A percentile compares a stretch with the other conserved stretches of the same genome.
Conservation (phyloP, 2,113 vertebrate genomes). For the Pedionomus torquatus region DNA sequence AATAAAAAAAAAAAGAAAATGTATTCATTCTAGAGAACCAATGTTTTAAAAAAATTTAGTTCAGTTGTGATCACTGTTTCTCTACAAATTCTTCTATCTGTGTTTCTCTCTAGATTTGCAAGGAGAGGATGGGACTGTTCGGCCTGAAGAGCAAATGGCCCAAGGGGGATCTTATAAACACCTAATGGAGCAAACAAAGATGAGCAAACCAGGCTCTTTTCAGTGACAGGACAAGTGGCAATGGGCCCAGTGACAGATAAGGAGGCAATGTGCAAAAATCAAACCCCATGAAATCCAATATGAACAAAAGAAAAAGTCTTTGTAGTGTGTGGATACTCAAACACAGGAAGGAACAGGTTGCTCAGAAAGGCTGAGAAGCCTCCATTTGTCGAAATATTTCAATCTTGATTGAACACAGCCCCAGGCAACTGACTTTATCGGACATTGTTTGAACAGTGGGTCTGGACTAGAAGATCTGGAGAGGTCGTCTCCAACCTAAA, state of each 20-base stretch:
- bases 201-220: not conserved
- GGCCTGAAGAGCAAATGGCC: not conserved
- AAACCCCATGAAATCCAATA: not conserved
- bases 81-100: not conserved
- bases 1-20: not conserved
- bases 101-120: not conserved
- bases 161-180: not conserved
- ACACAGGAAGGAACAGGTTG: not conserved
- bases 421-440: not conserved
- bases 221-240: not conserved
- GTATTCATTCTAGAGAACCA: not conserved
- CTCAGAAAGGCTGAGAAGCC: not conserved
- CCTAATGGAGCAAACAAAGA: not conserved
- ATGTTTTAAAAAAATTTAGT: not conserved
- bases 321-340: not conserved
- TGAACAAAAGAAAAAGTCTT: rapidly evolving
- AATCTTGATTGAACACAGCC: not conserved
- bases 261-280: not conserved
- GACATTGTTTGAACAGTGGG: not conserved
- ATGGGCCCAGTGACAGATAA: not conserved
- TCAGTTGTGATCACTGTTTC: not conserved
- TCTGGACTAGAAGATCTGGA: not conserved
- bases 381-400: not conserved
- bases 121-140: not conserved
- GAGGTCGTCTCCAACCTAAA: not conserved